phyloP scores from a whole-genome alignment of 2,113 vertebrate genomes.

The Narcine bancroftii region DNA sequence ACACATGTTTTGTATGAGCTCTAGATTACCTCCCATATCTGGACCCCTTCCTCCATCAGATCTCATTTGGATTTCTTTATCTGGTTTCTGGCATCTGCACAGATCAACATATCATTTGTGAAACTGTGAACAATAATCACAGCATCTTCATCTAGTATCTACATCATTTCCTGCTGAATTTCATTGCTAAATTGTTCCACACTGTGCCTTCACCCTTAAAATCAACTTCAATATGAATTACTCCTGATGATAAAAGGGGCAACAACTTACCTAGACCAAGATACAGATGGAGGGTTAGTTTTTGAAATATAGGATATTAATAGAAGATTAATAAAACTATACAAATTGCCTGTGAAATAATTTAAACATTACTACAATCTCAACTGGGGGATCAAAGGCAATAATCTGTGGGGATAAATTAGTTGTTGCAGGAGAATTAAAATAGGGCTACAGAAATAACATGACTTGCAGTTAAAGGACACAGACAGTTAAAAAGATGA shows the following conservation, averaged over 20 bases:
- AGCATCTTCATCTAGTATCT: background rate
- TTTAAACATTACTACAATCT: background rate
- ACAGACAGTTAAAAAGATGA: background rate
- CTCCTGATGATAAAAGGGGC: no score
- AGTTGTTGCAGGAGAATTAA: background rate
- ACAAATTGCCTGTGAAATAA: background rate
- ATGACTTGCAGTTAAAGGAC: background rate
- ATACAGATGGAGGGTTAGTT: no score
- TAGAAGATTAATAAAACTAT: no score
- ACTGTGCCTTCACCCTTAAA: no score
- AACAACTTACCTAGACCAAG: no score
- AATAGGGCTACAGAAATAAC: background rate
- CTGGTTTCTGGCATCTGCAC: background rate
- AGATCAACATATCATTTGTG: background rate
- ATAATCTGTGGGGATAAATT: background rate
- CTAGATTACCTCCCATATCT: background rate
- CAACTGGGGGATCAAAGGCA: background rate
- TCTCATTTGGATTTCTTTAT: background rate
- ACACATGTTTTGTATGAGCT: background rate
- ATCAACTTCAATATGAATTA: no score
- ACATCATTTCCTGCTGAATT: background rate
- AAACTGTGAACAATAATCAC: background rate
- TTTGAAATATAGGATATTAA: no score
- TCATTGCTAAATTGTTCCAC: background rate
- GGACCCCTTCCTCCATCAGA: background rate